Conservation (phyloP, 2,797 vertebrate genomes). For the Alcedo atthis region DNA sequence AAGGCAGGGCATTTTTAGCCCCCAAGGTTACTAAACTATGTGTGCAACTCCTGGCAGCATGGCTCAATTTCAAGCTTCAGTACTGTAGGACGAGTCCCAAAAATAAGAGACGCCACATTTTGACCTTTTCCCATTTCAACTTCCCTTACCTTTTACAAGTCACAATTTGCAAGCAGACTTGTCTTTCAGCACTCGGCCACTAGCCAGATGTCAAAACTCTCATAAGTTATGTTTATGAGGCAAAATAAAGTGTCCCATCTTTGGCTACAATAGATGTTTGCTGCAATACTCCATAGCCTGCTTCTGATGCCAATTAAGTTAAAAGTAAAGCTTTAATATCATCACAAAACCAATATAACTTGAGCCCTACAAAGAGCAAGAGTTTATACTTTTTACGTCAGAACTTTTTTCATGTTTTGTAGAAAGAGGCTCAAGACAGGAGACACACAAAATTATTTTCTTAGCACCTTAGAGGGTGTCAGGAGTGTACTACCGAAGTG, state of each 20-base stretch:
- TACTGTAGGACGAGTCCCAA: not conserved
- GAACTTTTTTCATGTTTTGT: accelerated
- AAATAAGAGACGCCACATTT: not conserved
- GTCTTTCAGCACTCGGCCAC: not conserved
- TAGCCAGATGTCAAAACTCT: not conserved
- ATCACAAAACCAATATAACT: not conserved
- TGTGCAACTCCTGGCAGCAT: not conserved
- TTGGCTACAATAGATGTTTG: not conserved
- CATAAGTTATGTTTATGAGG: not conserved
- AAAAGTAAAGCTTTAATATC: not conserved
- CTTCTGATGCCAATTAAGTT: not conserved
- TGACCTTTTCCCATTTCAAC: not conserved
- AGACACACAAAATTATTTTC: not conserved
- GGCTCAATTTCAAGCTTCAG: not conserved
- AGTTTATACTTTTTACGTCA: not conserved
- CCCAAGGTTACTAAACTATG: not conserved
- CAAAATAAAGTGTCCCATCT: not conserved
- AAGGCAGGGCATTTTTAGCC: not conserved
- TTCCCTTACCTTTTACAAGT: not conserved
- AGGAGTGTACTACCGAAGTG: accelerated
- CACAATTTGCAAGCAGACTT: not conserved
- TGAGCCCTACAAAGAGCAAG: not conserved
- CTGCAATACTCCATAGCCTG: not conserved
- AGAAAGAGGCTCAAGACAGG: not conserved
- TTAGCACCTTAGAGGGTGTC: not conserved